Evolutionary conservation across 2,888 invertebrate species (phyloP).

Genomic region (Troides oblongomaculatus): DNA sequence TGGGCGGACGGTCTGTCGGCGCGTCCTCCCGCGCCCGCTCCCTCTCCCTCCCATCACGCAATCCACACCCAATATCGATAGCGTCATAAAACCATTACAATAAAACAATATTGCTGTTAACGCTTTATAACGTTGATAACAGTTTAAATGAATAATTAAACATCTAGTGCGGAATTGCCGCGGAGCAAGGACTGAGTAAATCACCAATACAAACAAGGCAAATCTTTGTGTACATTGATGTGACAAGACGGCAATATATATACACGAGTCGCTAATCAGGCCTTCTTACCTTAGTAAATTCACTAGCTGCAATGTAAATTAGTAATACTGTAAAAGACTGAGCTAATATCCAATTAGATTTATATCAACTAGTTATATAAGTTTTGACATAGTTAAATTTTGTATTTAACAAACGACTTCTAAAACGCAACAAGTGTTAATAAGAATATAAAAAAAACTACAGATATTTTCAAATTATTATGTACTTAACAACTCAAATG

Average conservation of each 20-base stretch:
- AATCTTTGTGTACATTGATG: not conserved
- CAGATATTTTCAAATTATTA: too few species aligned
- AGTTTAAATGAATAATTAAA: constrained; percentile 2
- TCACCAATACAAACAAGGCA: not conserved
- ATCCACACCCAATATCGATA: constrained; percentile 29
- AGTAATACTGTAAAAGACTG: too few species aligned
- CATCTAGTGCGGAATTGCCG: not conserved
- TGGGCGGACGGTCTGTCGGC: constrained; percentile 50
- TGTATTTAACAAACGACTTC: too few species aligned
- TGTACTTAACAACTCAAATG: not conserved
- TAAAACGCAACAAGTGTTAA: too few species aligned
- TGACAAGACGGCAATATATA: too few species aligned
- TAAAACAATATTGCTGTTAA: constrained; percentile 14
- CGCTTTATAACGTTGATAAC: not conserved
- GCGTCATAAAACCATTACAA: constrained; percentile 13
- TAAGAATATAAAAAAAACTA: too few species aligned
- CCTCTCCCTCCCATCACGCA: constrained; percentile 14
- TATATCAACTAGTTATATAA: too few species aligned
- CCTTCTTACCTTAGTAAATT: too few species aligned
- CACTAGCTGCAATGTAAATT: too few species aligned
- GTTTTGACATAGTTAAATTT: too few species aligned
- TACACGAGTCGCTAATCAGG: too few species aligned
- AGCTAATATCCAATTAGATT: too few species aligned
- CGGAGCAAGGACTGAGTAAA: not conserved
- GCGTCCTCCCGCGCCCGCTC: constrained; percentile 31